Evolutionary conservation across 1,140 invertebrate species (phyloP).

Genomic region (Samia ricini): DNA sequence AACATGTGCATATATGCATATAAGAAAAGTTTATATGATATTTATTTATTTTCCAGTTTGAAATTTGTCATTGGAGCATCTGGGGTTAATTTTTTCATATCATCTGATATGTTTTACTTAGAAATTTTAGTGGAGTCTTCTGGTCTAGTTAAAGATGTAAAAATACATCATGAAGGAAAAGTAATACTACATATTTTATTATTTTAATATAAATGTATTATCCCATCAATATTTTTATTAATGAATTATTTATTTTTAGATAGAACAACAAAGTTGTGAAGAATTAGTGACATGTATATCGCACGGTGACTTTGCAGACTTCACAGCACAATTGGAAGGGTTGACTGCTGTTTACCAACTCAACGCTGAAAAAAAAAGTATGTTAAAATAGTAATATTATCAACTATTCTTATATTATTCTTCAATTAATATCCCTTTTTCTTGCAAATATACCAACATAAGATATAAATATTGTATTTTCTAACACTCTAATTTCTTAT

Average conservation of each 20-base stretch:
- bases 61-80: slow-evolving; percentile 84
- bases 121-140: slow-evolving; percentile 91
- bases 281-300: slow-evolving; percentile 84
- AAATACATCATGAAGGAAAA: slow-evolving; percentile 93
- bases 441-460: background rate
- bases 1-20: no score
- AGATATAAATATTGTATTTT: no score
- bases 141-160: slow-evolving; percentile 93
- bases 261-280: slow-evolving; percentile 86
- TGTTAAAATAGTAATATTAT: background rate
- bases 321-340: slow-evolving; percentile 94
- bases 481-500: no score
- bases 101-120: slow-evolving; percentile 97
- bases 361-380: slow-evolving; percentile 90
- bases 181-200: slow-evolving; percentile 31
- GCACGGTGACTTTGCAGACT: slow-evolving; percentile 93
- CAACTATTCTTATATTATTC: background rate
- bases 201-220: background rate
- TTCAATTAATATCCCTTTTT: background rate
- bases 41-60: slow-evolving; percentile 50
- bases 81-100: slow-evolving; percentile 92
- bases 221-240: slow-evolving; percentile 1
- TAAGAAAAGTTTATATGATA: background rate
- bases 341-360: slow-evolving; percentile 95
- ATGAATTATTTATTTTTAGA: slow-evolving; percentile 10